phyloP scores from a whole-genome alignment of 2,113 vertebrate genomes.

The Muntiacus reevesi region DNA sequence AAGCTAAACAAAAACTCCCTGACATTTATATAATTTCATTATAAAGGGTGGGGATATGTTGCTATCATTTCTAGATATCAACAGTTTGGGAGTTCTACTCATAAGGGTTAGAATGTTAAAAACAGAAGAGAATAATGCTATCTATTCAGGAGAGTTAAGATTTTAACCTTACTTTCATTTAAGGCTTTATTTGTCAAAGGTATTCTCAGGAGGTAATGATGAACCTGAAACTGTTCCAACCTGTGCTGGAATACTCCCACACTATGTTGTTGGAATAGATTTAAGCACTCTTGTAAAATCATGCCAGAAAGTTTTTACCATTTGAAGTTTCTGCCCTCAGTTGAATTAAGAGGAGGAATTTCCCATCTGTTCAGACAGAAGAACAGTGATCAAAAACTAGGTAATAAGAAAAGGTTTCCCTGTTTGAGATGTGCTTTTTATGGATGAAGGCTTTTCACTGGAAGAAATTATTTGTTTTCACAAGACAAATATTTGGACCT shows the following conservation, averaged over 20 bases:
- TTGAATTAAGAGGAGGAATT: constrained; percentile 52
- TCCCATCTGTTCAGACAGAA: constrained; percentile 52
- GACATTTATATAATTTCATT: not conserved
- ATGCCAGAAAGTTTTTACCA: constrained; percentile 53
- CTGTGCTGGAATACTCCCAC: constrained; percentile 46
- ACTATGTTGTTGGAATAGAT: constrained; percentile 27
- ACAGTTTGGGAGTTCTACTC: not conserved
- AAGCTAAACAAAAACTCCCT: not conserved
- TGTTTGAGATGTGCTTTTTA: constrained; percentile 38
- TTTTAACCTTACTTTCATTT: not conserved
- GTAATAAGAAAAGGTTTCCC: constrained; percentile 19
- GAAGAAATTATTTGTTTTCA: constrained; percentile 35
- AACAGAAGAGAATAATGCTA: not conserved
- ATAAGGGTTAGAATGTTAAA: not conserved
- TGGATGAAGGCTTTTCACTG: constrained; percentile 36
- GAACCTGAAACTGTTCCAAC: not conserved
- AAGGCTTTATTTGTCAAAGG: constrained; percentile 45
- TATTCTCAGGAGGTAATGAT: constrained; percentile 32
- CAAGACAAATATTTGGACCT: constrained; percentile 34
- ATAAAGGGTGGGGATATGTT: not conserved
- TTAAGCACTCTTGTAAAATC: constrained; percentile 44
- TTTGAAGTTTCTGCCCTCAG: constrained; percentile 53
- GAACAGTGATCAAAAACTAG: constrained; percentile 40
- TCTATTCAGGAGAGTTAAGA: constrained; percentile 1
- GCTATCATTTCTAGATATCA: not conserved